Evolutionary conservation across 2,113 vertebrate species (phyloP).

Genomic region (Python bivittatus): DNA sequence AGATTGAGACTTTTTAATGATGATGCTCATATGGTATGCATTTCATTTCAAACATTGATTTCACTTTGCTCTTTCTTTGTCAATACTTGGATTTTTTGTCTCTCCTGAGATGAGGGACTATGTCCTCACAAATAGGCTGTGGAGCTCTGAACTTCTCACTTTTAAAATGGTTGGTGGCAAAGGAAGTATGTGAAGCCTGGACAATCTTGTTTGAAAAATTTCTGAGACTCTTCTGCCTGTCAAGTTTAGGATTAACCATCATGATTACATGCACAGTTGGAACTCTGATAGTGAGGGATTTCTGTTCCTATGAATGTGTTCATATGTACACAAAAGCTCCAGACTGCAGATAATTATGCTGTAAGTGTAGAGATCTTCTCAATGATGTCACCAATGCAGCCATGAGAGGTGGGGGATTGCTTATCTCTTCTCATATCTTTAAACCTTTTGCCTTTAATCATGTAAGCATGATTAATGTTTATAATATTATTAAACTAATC

Average conservation of each 20-base stretch:
- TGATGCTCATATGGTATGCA: neutral
- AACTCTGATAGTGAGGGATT: neutral
- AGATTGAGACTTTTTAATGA: conserved; percentile 6
- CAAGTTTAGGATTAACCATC: neutral
- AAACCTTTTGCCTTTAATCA: neutral
- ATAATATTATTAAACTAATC: neutral
- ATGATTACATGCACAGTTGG: neutral
- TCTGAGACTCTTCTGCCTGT: neutral
- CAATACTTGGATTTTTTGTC: neutral
- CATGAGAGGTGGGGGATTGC: neutral
- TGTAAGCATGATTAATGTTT: neutral
- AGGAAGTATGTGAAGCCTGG: too few species aligned
- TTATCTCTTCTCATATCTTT: neutral
- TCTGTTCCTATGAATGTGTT: neutral
- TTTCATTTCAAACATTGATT: neutral
- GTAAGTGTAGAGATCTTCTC: neutral
- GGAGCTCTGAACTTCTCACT: neutral
- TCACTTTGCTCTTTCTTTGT: neutral
- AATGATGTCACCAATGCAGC: neutral
- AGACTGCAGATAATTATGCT: neutral
- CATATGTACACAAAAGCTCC: neutral
- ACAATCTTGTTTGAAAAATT: neutral
- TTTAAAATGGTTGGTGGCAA: neutral
- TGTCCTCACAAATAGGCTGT: neutral
- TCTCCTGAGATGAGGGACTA: neutral